Conservation (phyloP, 1,140 invertebrate genomes). For the Bombus sibiricus region DNA sequence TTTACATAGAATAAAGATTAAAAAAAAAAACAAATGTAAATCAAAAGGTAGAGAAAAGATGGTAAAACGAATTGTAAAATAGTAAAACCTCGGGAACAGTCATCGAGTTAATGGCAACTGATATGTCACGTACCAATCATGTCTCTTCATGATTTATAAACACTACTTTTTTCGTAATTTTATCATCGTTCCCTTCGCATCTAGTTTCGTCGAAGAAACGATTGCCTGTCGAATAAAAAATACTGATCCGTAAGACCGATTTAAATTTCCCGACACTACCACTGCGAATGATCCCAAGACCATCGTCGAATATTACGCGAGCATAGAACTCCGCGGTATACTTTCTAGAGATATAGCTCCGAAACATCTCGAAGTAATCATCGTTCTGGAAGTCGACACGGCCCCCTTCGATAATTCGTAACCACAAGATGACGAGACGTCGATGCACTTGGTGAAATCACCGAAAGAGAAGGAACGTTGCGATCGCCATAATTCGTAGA, state of each 20-base stretch:
- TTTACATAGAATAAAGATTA: too few species aligned
- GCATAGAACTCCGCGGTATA: slow-evolving; percentile 30
- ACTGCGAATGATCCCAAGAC: slow-evolving; percentile 38
- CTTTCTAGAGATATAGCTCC: background rate
- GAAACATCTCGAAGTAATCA: slow-evolving; percentile 27
- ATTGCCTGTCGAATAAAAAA: background rate
- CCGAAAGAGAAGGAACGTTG: background rate
- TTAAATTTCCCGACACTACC: slow-evolving; percentile 10
- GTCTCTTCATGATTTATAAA: background rate
- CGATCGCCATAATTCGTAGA: slow-evolving; percentile 10
- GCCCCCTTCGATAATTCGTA: slow-evolving; percentile 25
- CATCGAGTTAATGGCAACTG: background rate
- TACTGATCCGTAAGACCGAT: slow-evolving; percentile 26
- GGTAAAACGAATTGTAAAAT: background rate
- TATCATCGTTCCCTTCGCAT: background rate
- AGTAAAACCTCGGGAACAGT: background rate
- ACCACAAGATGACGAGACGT: slow-evolving; percentile 14
- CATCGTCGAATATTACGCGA: slow-evolving; percentile 3
- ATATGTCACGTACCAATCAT: background rate
- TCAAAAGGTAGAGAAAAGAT: background rate
- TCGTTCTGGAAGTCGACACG: slow-evolving; percentile 52
- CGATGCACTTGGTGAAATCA: slow-evolving; percentile 24
- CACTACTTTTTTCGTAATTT: background rate
- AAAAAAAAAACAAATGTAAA: too few species aligned
- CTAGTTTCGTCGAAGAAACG: background rate